phyloP scores from a whole-genome alignment of 2,797 vertebrate species.

The Myripristis murdjan region DNA sequence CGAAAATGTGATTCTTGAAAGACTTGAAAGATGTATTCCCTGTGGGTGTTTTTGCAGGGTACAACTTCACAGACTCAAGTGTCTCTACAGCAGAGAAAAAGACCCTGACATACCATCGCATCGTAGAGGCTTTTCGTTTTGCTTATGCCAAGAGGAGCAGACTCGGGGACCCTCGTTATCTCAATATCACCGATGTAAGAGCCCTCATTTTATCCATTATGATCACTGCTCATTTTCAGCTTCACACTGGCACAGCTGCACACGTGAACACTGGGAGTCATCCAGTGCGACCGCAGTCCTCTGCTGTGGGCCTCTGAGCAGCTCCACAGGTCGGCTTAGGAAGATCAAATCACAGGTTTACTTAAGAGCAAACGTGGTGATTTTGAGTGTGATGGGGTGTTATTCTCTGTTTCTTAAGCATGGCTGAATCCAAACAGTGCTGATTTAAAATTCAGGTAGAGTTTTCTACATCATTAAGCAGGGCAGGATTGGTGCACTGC shows the following conservation, averaged over 20 bases:
- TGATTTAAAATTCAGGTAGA: background rate
- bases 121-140: conserved; percentile 96
- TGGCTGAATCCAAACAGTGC: background rate
- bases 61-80: conserved; percentile 90
- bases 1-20: conserved; percentile 30
- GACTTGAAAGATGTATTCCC: conserved; percentile 19
- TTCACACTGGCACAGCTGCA: background rate
- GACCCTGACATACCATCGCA: conserved; percentile 95
- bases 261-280: too few relatives aligned
- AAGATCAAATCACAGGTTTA: too few relatives aligned
- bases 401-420: background rate
- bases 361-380: too few relatives aligned
- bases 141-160: conserved; percentile 95
- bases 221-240: background rate
- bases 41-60: conserved; percentile 85
- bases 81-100: conserved; percentile 86
- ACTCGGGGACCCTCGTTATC: conserved; percentile 94
- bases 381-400: background rate
- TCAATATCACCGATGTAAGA: conserved; percentile 91
- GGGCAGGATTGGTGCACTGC: background rate
- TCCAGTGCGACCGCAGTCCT: too few relatives aligned
- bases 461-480: background rate
- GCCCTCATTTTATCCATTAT: background rate
- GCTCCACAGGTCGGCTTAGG: too few relatives aligned
- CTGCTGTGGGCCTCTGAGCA: too few relatives aligned